Evolutionary conservation across 2,113 vertebrate species (phyloP).

Genomic region (Oncorhynchus tshawytscha): DNA sequence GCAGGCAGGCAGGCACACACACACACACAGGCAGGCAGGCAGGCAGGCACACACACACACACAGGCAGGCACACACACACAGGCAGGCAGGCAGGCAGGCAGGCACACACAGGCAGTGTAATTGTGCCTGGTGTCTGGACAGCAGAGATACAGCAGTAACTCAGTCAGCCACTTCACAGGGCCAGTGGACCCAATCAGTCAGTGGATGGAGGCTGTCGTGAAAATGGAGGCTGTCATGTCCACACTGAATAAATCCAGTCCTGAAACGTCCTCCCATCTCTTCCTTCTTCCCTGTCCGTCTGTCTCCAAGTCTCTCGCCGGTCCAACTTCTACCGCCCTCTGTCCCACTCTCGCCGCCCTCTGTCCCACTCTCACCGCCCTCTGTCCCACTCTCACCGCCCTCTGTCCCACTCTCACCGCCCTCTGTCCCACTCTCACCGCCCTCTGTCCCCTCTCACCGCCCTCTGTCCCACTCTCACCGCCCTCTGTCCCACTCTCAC

Average conservation of each 20-base stretch:
- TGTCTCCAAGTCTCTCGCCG: background rate
- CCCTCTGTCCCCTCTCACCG: background rate
- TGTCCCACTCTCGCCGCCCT: too few relatives aligned
- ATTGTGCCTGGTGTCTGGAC: slow-evolving; percentile 46
- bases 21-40: slow-evolving; percentile 2
- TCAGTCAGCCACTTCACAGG: slow-evolving; percentile 50
- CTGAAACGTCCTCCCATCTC: background rate
- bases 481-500: background rate
- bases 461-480: too few relatives aligned
- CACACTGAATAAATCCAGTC: slow-evolving; percentile 19
- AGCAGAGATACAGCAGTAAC: slow-evolving; percentile 49
- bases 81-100: background rate
- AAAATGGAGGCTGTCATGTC: slow-evolving; percentile 59
- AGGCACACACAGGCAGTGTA: slow-evolving; percentile 18
- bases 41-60: slow-evolving; percentile 4
- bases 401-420: background rate
- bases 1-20: background rate
- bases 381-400: slow-evolving; percentile 3
- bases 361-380: too few relatives aligned
- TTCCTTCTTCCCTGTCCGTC: background rate
- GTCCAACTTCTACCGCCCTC: background rate
- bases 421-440: slow-evolving; percentile 1
- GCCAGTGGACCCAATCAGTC: slow-evolving; percentile 64
- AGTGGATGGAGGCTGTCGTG: slow-evolving; percentile 48
- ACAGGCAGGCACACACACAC: slow-evolving; percentile 23